These are phyloP conservation scores for Notospermus geniculatus DNA, from an alignment of 1,140 invertebrate genomes.

Conservation along the genomic window DNA sequence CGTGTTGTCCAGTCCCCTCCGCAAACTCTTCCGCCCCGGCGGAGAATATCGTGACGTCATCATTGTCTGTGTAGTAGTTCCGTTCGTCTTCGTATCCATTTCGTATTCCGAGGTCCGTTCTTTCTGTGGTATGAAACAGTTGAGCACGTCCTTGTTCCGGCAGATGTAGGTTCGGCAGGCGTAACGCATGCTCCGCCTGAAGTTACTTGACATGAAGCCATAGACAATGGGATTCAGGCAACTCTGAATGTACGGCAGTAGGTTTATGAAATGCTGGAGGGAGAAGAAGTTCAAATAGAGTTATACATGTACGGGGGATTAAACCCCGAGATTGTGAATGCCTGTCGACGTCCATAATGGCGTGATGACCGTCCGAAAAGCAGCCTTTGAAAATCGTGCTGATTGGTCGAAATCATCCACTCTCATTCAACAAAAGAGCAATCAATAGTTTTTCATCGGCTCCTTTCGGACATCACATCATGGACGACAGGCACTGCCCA, in stretches of 20 bases:
- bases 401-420: too few relatives aligned
- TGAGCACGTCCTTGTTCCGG: slow-evolving; percentile 10
- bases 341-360: too few relatives aligned
- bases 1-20: slow-evolving; percentile 15
- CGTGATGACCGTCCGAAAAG: too few relatives aligned
- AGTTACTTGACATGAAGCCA: slow-evolving; percentile 61
- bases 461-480: too few relatives aligned
- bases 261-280: slow-evolving; percentile 39
- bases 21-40: slow-evolving; percentile 16
- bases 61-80: slow-evolving; percentile 26
- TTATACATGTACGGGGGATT: too few relatives aligned
- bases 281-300: slow-evolving; percentile 9
- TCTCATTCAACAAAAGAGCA: too few relatives aligned
- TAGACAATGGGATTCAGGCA: slow-evolving; percentile 62
- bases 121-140: slow-evolving; percentile 5
- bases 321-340: too few relatives aligned
- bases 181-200: slow-evolving; percentile 52
- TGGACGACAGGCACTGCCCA: too few relatives aligned
- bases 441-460: too few relatives aligned
- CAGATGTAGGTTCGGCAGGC: slow-evolving; percentile 29
- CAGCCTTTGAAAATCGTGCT: too few relatives aligned
- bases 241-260: slow-evolving; percentile 49
- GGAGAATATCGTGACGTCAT: slow-evolving; percentile 17
- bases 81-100: slow-evolving; percentile 22
- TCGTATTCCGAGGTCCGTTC: slow-evolving; percentile 23